Evolutionary conservation across 2,113 vertebrate species (phyloP), one percentile per base, ranked within the genome.

Genomic region (Phodopus roborovskii): DNA sequence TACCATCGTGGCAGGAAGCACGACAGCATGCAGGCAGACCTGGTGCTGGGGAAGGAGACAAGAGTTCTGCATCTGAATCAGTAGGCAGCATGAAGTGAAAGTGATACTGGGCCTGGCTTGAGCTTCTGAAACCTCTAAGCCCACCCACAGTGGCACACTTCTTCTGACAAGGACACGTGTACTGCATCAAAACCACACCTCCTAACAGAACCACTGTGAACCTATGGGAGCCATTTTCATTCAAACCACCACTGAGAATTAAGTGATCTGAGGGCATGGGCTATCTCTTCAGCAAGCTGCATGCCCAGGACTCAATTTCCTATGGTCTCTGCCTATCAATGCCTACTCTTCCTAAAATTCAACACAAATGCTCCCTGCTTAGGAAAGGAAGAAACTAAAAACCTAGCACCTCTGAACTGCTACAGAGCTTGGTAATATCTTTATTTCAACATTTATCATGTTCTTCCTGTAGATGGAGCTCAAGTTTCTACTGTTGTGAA

Each of bases 361-460:
- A 81, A 33, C 42, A 48, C 64, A 90, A 75, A 74, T 39, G 39
- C 15, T 36, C 48, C 36, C 62, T 88, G 33, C 26, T 39, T 12
- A 19, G 77, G 9, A 94, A 90, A 48, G 33, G 45, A 74, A 68
- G 42, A 62, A 86, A 84, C 79, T 17, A 48, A 97, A 73, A 79
- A 81, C 4, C 20, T 4, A 1, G 16, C 22, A 12, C 48, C 33
- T 78, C 66, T 71, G 82, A 90, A 81, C 39, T 73, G 8, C 53
- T 20, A 5, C 1, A 86, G 26, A 89, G 77, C 13, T 50, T n/a
- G n/a, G n/a, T 19, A 17, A 5, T 8, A 70, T 45, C 58, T 68
- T 90, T 73, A 48, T 77, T 81, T 30, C 12, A 45, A 24, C n/a
- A 78, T 39, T 89, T 73, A 66, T 62, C 39, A 26, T 66, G 7